A percentile compares a stretch with the other conserved stretches of the same genome.
Conservation (phyloP, 1,140 invertebrate genomes). For the Pogonomyrmex barbatus region DNA sequence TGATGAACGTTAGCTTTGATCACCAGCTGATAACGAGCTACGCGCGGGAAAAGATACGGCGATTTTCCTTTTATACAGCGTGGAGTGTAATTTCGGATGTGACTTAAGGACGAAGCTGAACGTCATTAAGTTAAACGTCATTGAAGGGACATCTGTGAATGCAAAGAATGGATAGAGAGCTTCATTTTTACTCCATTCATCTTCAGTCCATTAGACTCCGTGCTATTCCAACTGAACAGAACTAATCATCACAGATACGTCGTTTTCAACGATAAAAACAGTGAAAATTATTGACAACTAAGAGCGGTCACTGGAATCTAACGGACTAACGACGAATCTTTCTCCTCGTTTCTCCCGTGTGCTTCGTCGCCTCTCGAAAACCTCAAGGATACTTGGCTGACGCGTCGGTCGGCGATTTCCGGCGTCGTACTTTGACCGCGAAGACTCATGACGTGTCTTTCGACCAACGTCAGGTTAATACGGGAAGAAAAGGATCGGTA, state of each 20-base stretch:
- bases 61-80: background rate
- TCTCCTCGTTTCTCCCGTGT: constrained; percentile 16
- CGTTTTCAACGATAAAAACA: constrained; percentile 45
- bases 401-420: background rate
- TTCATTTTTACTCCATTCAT: constrained; percentile 10
- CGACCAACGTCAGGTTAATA: constrained; percentile 36
- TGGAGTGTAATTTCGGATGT: background rate
- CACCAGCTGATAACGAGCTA: constrained; percentile 33
- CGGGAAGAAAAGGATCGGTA: background rate
- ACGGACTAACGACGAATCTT: constrained; percentile 16
- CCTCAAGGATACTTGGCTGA: constrained; percentile 28
- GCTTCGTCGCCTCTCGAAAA: constrained; percentile 11
- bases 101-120: background rate
- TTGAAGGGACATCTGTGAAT: constrained; percentile 2
- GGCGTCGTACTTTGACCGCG: constrained; percentile 27
- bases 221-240: constrained; percentile 18
- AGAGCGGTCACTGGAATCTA: constrained; percentile 25
- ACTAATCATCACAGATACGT: constrained; percentile 62
- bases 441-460: constrained; percentile 42
- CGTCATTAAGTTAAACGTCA: background rate
- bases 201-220: constrained; percentile 30
- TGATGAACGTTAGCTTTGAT: constrained; percentile 33
- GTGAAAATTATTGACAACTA: constrained; percentile 47
- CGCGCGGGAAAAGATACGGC: background rate
- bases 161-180: constrained; percentile 17